Evolutionary conservation across 2,113 vertebrate species (phyloP).

Genomic region (Nothocercus nigrocapillus): DNA sequence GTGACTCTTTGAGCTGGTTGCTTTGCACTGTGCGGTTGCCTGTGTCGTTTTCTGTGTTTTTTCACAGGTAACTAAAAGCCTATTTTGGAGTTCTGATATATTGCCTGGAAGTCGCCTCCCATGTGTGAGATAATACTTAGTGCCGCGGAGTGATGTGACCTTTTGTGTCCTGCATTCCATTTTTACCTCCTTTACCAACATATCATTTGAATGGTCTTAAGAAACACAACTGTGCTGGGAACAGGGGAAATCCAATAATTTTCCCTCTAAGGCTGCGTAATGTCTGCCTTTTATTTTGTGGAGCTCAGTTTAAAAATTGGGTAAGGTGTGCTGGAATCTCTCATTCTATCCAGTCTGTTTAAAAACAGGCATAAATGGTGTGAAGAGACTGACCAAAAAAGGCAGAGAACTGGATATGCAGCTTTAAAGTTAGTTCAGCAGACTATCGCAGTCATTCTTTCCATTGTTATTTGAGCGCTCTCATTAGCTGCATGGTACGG

Average conservation of each 20-base stretch:
- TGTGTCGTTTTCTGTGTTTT: not conserved
- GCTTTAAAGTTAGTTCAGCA: slow-evolving; percentile 23
- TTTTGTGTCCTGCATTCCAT: not conserved
- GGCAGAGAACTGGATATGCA: slow-evolving; percentile 55
- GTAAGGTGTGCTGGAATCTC: slow-evolving; percentile 36
- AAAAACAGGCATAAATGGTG: slow-evolving; percentile 47
- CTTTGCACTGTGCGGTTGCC: not conserved
- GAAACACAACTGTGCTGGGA: not conserved
- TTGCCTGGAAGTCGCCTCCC: not conserved
- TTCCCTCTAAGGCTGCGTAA: not conserved
- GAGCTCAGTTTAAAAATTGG: not conserved
- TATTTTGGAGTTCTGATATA: not conserved
- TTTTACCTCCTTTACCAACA: not conserved
- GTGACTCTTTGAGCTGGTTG: not conserved
- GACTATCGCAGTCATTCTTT: slow-evolving; percentile 62
- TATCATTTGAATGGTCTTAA: not conserved
- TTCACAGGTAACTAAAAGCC: not conserved
- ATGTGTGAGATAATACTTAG: not conserved
- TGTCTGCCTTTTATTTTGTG: not conserved
- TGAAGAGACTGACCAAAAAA: slow-evolving; percentile 62
- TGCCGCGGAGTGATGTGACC: not conserved
- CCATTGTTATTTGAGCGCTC: slow-evolving; percentile 51
- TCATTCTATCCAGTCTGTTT: not conserved
- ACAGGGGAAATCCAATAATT: not conserved
- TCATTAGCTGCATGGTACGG: slow-evolving; percentile 52